Conservation (phyloP, 2,888 invertebrate species). For the Tridacna gigas region DNA sequence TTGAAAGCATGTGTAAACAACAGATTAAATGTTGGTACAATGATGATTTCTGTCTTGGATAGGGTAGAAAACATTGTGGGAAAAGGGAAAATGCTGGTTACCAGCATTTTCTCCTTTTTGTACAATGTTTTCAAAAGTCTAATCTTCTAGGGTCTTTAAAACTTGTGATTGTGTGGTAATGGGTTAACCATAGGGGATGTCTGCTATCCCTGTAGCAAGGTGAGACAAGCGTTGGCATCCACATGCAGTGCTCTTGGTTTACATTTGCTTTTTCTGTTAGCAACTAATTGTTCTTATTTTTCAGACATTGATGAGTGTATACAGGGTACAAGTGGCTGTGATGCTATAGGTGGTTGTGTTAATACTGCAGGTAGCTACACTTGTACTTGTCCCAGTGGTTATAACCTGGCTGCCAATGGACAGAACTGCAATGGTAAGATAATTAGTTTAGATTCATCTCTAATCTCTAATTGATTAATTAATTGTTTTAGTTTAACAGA, state of each 20-base stretch:
- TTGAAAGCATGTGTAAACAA: too few relatives aligned
- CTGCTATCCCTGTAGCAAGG: too few relatives aligned
- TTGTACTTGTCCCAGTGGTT: slow-evolving; percentile 61
- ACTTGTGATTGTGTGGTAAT: not conserved
- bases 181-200: too few relatives aligned
- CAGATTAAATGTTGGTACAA: too few relatives aligned
- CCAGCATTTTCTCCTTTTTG: not conserved
- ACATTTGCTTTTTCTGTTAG: too few relatives aligned
- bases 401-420: slow-evolving; percentile 44
- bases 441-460: too few relatives aligned
- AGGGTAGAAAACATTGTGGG: not conserved
- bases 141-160: not conserved
- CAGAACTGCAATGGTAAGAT: slow-evolving; percentile 46
- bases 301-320: slow-evolving; percentile 63
- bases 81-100: not conserved
- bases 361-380: slow-evolving; percentile 59
- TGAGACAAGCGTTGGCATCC: too few relatives aligned
- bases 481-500: too few relatives aligned
- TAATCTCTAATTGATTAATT: too few relatives aligned
- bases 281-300: not conserved
- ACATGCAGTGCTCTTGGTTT: too few relatives aligned
- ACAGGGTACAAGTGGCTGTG: slow-evolving; percentile 53
- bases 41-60: too few relatives aligned
- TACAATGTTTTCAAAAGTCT: not conserved
- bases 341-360: slow-evolving; percentile 55